These are phyloP conservation scores for Gymnodraco acuticeps DNA, from an alignment of 2,797 vertebrate species.

Conservation along the genomic window DNA sequence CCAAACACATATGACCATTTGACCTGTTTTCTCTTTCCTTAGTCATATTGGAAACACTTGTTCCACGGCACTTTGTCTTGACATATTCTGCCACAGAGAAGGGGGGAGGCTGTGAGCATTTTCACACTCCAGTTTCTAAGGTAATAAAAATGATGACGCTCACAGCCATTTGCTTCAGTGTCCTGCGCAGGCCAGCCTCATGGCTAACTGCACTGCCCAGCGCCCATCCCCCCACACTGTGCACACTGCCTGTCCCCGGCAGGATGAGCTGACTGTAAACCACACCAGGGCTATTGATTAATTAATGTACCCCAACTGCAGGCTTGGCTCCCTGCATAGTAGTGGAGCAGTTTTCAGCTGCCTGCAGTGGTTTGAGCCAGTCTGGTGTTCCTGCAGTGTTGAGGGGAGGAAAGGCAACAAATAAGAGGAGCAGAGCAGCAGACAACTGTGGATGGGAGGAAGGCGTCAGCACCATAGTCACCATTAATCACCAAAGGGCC, in stretches of 20 bases:
- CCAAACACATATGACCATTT: constrained; percentile 5
- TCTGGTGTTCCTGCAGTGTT: constrained; percentile 25
- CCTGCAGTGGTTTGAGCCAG: constrained; percentile 45
- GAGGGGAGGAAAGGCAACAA: constrained; percentile 29
- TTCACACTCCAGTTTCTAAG: constrained; percentile 23
- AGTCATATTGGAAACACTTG: constrained; percentile 16
- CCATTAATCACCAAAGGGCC: constrained; percentile 80
- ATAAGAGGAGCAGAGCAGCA: constrained; percentile 35
- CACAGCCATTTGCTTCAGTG: constrained; percentile 44
- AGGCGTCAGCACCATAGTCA: constrained; percentile 51
- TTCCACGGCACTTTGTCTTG: constrained; percentile 9
- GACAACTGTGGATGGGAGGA: constrained; percentile 56
- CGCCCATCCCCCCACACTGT: constrained; percentile 55
- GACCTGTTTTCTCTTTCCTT: background rate
- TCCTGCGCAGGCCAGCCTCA: constrained; percentile 53
- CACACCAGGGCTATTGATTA: constrained; percentile 87
- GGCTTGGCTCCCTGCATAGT: constrained; percentile 56
- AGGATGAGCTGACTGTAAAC: constrained; percentile 81
- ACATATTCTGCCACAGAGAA: constrained; percentile 34
- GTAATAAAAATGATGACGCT: constrained; percentile 48
- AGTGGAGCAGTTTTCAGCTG: constrained; percentile 41
- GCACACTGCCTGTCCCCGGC: constrained; percentile 66
- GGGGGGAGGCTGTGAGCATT: constrained; percentile 10
- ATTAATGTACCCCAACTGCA: constrained; percentile 83
- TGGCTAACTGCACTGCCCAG: constrained; percentile 53